phyloP scores from a whole-genome alignment of 1,140 invertebrate species.

The Cydia pomonella region DNA sequence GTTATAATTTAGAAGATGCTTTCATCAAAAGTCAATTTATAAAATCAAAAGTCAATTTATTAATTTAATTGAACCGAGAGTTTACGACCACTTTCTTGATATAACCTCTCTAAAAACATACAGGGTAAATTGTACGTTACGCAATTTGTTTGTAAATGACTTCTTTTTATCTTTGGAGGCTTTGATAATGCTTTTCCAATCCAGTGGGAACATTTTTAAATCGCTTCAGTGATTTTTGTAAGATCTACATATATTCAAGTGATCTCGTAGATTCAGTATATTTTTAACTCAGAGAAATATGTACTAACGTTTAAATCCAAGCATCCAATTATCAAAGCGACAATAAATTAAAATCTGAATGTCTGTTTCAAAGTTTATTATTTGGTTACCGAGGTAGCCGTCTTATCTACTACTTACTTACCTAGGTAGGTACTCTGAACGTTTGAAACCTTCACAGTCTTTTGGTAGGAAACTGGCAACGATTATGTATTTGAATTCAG shows the following conservation, averaged over 20 bases:
- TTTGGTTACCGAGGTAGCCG: background rate
- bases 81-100: constrained; percentile 43
- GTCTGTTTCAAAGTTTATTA: background rate
- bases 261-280: background rate
- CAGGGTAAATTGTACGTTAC: constrained; percentile 18
- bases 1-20: constrained; percentile 23
- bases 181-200: background rate
- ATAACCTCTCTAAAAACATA: constrained; percentile 38
- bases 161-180: background rate
- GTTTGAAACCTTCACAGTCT: too few relatives aligned
- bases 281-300: background rate
- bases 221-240: background rate
- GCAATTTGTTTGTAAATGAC: background rate
- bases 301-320: background rate
- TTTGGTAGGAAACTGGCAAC: too few relatives aligned
- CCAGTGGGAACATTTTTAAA: background rate
- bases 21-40: constrained; percentile 34
- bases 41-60: constrained; percentile 35
- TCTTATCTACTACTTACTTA: too few relatives aligned
- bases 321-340: too few relatives aligned
- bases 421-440: too few relatives aligned
- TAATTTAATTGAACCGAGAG: constrained; percentile 35
- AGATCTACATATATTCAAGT: background rate
- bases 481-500: too few relatives aligned
- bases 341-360: background rate